Conservation (phyloP, 2,113 vertebrate genomes). For the Tachycineta bicolor region DNA sequence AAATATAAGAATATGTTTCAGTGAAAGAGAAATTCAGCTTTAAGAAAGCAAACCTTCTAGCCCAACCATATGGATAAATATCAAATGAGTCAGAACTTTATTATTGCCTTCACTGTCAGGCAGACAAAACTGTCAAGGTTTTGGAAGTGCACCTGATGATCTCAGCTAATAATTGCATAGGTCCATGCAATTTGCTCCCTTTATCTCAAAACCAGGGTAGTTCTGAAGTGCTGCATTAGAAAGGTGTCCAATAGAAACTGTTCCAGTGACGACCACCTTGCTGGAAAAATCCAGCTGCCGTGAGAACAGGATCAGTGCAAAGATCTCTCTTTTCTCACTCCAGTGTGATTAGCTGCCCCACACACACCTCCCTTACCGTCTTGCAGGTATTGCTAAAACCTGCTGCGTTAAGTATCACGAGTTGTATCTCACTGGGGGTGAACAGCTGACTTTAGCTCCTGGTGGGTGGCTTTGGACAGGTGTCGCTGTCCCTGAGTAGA, state of each 20-base stretch:
- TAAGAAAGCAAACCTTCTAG: neutral
- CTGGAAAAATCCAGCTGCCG: neutral
- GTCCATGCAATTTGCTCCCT: neutral
- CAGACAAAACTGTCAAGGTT: neutral
- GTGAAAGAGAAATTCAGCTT: neutral
- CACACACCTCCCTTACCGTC: neutral
- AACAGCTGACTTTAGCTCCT: neutral
- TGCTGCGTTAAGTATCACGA: accelerated
- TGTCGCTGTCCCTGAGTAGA: neutral
- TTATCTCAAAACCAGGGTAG: neutral
- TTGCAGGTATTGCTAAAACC: neutral
- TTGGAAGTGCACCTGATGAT: neutral
- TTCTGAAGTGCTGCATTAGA: neutral
- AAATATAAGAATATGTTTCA: neutral
- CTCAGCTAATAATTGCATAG: neutral
- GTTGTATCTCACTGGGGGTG: neutral
- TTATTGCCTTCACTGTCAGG: neutral
- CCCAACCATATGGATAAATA: neutral
- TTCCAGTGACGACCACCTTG: neutral
- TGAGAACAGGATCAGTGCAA: neutral
- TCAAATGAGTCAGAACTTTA: neutral
- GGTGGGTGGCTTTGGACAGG: neutral
- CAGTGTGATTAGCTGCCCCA: neutral
- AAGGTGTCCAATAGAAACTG: neutral
- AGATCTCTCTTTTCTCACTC: neutral